A percentile compares a stretch with the other conserved stretches of the same genome.
These are phyloP conservation scores for Aleiodes testaceus DNA, from an alignment of 2,888 invertebrate species.

Conservation along the genomic window DNA sequence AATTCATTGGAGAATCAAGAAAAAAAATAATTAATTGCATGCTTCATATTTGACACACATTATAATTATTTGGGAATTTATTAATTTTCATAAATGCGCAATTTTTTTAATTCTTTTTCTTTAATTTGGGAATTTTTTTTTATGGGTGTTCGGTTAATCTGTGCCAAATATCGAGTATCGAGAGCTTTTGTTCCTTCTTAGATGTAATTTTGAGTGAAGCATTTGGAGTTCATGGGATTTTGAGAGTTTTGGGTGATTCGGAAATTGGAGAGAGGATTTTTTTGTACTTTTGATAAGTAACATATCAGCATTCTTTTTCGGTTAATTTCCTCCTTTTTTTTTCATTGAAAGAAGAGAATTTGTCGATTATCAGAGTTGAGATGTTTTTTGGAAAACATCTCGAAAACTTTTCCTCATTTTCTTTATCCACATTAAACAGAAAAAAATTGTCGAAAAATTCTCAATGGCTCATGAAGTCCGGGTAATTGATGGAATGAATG, in stretches of 20 bases:
- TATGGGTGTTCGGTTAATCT: constrained; percentile 64
- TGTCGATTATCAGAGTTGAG: no score
- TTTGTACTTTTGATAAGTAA: no score
- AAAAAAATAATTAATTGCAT: constrained; percentile 49
- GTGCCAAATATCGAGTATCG: constrained; percentile 72
- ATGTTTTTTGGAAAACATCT: background rate
- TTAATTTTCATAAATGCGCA: constrained; percentile 1
- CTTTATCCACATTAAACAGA: no score
- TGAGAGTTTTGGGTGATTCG: background rate
- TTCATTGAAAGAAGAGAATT: no score
- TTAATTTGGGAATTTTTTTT: constrained; percentile 41
- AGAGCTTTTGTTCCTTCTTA: constrained; percentile 69
- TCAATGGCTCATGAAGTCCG: no score
- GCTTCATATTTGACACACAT: constrained; percentile 64
- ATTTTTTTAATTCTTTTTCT: constrained; percentile 44
- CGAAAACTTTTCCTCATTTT: background rate
- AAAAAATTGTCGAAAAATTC: no score
- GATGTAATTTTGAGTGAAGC: constrained; percentile 52
- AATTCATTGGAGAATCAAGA: background rate
- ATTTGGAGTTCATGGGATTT: background rate
- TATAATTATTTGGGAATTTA: constrained; percentile 38
- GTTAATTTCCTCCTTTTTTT: no score
- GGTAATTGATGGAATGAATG: background rate
- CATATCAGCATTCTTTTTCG: no score
- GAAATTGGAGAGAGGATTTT: no score